Evolutionary conservation across 1,140 invertebrate species (phyloP), one percentile per base, ranked within the genome.

Genomic region (Maconellicoccus hirsutus): DNA sequence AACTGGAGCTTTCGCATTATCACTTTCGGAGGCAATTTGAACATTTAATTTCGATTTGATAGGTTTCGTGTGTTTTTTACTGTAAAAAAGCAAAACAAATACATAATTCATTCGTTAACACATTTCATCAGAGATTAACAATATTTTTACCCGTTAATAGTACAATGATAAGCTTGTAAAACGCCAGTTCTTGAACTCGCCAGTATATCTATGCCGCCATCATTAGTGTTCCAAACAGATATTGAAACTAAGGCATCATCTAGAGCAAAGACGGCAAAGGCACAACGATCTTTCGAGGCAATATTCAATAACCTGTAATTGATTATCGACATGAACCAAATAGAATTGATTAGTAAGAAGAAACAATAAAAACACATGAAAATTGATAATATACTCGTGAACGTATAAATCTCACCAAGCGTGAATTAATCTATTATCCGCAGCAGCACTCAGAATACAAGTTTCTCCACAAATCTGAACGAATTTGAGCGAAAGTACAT

Each of bases 21-120:
- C 84, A 29, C 22, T 26, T 26, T 66, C 61, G 3, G 61, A 23
- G 10, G 61, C 61, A 3, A 91, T 83, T 77, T 86, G 83, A n/a
- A 92, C 78, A 1, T 85, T 90, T 12, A 87, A 78, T 74, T 83
- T 84, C 2, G 89, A 87, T 78, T 90, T 89, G 0, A 90, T 75
- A 0, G 88, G 88, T 79, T 91, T 92, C 4, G 80, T 78, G 71
- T 82, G 81, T 70, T 82, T 81, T 19, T 85, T 83, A 76, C 70
- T 80, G 77, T 66, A 72, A 75, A 52, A 39, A 74, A 75, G n/a
- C n/a, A n/a, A 73, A 72, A 33, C 38, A 71, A 52, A 38, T 59
- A 61, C 22, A 26, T 70, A 6, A 71, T 27, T 71, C 69, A 69
- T 74, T 61, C 71, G 70, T 16, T n/a, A n/a, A n/a, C n/a, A n/a